Conservation (phyloP, 2,888 invertebrate genomes). For the Harmothoe impar region DNA sequence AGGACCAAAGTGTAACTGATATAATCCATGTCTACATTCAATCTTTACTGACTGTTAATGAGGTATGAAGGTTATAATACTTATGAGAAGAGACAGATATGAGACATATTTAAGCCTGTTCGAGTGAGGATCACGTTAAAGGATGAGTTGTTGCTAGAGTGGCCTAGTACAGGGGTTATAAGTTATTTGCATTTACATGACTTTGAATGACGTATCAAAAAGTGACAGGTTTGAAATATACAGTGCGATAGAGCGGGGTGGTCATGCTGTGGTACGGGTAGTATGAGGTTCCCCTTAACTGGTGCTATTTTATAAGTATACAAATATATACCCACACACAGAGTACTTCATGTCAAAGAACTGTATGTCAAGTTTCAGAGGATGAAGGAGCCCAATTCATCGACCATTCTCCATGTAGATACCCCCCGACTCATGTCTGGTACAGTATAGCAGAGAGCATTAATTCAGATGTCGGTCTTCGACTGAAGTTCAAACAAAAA, state of each 20-base stretch:
- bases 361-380: background rate
- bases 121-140: too few relatives aligned
- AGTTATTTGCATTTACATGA: background rate
- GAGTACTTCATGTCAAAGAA: slow-evolving; percentile 13
- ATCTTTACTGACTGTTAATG: too few relatives aligned
- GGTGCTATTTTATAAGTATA: slow-evolving; percentile 40
- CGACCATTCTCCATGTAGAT: too few relatives aligned
- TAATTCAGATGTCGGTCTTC: background rate
- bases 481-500: background rate
- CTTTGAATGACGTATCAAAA: background rate
- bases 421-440: too few relatives aligned
- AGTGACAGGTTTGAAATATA: background rate
- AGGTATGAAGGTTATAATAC: too few relatives aligned
- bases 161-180: background rate
- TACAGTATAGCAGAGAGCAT: too few relatives aligned
- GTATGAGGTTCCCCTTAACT: slow-evolving; percentile 5
- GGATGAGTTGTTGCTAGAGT: background rate
- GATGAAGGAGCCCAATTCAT: background rate
- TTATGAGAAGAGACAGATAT: too few relatives aligned
- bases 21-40: too few relatives aligned
- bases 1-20: too few relatives aligned
- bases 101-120: too few relatives aligned
- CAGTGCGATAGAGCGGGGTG: background rate
- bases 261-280: background rate
- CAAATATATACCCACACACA: background rate